Evolutionary conservation across 2,113 vertebrate species (phyloP).

Genomic region (Raja brachyura): DNA sequence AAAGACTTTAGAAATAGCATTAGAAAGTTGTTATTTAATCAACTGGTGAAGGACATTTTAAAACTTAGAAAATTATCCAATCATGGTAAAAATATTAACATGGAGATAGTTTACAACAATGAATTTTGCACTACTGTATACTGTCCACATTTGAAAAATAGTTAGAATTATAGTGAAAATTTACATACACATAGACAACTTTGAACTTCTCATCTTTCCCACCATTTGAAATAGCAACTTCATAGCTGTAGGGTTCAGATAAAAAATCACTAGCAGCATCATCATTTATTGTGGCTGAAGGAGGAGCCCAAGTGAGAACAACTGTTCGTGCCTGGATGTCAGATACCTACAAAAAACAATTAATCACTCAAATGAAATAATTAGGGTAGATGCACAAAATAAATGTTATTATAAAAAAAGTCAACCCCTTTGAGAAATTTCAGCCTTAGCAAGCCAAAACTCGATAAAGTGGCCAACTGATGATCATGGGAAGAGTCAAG

Average conservation of each 20-base stretch:
- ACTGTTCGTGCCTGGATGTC: conserved; percentile 75
- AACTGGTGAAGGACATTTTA: not conserved
- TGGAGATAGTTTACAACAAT: not conserved
- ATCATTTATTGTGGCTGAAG: conserved; percentile 57
- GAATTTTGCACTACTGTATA: not conserved
- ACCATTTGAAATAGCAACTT: conserved; percentile 73
- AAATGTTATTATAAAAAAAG: not conserved
- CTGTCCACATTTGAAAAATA: not conserved
- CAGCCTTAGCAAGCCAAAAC: not conserved
- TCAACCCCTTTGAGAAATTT: not conserved
- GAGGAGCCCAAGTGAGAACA: conserved; percentile 70
- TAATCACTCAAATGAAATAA: not conserved
- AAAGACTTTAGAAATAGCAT: not conserved
- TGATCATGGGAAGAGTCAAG: not conserved
- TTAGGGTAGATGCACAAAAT: not conserved
- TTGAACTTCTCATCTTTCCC: conserved; percentile 85
- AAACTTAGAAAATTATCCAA: not conserved
- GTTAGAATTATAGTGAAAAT: not conserved
- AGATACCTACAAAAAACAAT: conserved; percentile 63
- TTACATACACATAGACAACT: conserved; percentile 68
- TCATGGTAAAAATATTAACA: not conserved
- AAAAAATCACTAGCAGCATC: conserved; percentile 50
- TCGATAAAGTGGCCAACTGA: not conserved
- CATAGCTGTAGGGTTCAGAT: conserved; percentile 65
- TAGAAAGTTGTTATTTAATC: not conserved